phyloP scores from a whole-genome alignment of 2,888 invertebrate genomes.

The Drosophila flavopinicola region DNA sequence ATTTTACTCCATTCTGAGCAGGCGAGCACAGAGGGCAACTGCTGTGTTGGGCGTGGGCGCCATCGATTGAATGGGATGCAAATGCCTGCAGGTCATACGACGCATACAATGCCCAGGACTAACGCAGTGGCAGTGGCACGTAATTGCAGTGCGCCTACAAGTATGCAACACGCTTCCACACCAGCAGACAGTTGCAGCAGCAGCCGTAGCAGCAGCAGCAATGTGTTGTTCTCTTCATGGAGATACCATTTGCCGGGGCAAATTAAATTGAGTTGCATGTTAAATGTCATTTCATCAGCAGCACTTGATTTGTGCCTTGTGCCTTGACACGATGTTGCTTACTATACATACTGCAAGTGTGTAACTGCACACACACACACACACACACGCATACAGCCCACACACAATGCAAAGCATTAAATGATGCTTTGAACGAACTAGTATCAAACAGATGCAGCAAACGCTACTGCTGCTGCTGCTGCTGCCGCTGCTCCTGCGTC shows the following conservation, averaged over 20 bases:
- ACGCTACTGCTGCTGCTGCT: conserved; percentile 22
- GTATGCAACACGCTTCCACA: conserved; percentile 43
- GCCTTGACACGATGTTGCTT: conserved; percentile 63
- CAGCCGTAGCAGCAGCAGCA: conserved; percentile 7
- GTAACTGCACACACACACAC: conserved; percentile 14
- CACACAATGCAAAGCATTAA: conserved; percentile 67
- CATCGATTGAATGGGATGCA: conserved; percentile 55
- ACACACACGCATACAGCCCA: no score
- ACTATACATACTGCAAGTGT: conserved; percentile 21
- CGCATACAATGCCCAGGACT: conserved; percentile 32
- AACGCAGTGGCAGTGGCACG: conserved; percentile 59
- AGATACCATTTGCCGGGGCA: conserved; percentile 53
- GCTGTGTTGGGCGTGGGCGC: conserved; percentile 24
- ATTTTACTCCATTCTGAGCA: conserved; percentile 24
- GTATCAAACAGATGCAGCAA: conserved; percentile 68
- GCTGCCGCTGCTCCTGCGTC: conserved; percentile 39
- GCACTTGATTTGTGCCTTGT: conserved; percentile 69
- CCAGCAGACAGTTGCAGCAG: conserved; percentile 29
- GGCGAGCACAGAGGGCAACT: conserved; percentile 25
- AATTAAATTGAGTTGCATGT: conserved; percentile 79
- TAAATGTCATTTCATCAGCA: conserved; percentile 76
- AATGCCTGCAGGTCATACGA: conserved; percentile 64
- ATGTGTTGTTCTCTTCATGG: conserved; percentile 41
- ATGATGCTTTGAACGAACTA: conserved; percentile 72
- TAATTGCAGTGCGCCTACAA: conserved; percentile 70